phyloP scores from a whole-genome alignment of 2,113 vertebrate species.

The Muscicapa adusta region DNA sequence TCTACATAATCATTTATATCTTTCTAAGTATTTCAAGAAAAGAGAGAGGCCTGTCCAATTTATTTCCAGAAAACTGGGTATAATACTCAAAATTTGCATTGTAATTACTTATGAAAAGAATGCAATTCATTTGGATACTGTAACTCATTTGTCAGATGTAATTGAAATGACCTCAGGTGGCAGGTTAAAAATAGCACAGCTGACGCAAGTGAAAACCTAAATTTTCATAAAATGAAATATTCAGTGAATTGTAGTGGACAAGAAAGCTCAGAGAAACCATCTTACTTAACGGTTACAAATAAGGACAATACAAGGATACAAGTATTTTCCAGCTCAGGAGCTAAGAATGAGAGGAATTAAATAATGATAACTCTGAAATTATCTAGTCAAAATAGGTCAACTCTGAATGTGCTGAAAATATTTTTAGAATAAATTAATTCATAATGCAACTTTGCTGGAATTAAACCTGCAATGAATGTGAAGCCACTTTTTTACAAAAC shows the following conservation, averaged over 20 bases:
- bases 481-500: background rate
- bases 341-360: background rate
- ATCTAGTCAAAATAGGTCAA: background rate
- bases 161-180: conserved; percentile 71
- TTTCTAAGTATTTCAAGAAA: conserved; percentile 12
- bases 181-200: conserved; percentile 61
- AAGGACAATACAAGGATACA: background rate
- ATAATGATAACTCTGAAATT: background rate
- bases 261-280: background rate
- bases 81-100: conserved; percentile 65
- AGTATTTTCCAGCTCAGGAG: background rate
- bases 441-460: background rate
- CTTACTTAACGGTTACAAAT: background rate
- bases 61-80: conserved; percentile 51
- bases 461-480: background rate
- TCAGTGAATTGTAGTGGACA: background rate
- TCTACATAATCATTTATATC: conserved; percentile 35
- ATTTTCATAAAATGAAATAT: background rate
- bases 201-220: conserved; percentile 31
- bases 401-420: background rate
- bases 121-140: conserved; percentile 56
- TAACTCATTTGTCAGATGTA: conserved; percentile 68
- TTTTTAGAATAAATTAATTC: background rate
- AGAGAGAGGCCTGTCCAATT: background rate
- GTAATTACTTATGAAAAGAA: conserved; percentile 64